Base-by-base conservation (phyloP, 1,140 invertebrate species). In the Anastrepha ludens region DNA sequence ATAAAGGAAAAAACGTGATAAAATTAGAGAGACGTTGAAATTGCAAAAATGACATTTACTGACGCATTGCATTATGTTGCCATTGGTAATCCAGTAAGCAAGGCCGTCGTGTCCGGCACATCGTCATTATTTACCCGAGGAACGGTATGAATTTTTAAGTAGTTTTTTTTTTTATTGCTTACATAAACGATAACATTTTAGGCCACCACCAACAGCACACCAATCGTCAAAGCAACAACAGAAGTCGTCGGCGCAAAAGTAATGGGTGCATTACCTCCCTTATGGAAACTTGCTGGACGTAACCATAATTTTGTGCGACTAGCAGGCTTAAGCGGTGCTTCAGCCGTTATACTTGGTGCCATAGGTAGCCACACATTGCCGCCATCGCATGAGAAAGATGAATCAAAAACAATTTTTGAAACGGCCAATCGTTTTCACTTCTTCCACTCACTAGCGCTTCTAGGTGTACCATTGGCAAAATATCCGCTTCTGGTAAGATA, bases 391-490 rank as follows among this genome's bases (percentile, higher is more conserved):
- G 93, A 95, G 89, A 95, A 95, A 86, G 94, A 95, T 87, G 96
- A 97, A 87, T 91, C 95, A 60, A 95, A 95, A 90, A 94, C 95
- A 90, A 95, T 97, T 0, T 98, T 96, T 94, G 96, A 98, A 90
- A 97, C 96, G 7, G 97, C 97, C 2, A 98, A 96, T 91, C 94
- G 95, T 90, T 98, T 97, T 91, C 98, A 98, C 93, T 97, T 98
- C 89, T 94, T 98, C 20, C 97, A 98, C 92, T 96, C 96, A 1
- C 92, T 98, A 58, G 97, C 97, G 6, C 93, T 98, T 55, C 90
- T 98, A 67, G 96, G 95, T 62, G 95, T 96, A 41, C 97, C 97
- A 9, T 91, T 98, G 15, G 95, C 95, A 87, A 95, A 94, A 90
- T 93, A 94, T 91, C 97, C 97, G 39, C 93, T 93, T 89, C 89